Base-by-base conservation (phyloP, 1,140 invertebrate species). In the Leptopilina clavipes region DNA sequence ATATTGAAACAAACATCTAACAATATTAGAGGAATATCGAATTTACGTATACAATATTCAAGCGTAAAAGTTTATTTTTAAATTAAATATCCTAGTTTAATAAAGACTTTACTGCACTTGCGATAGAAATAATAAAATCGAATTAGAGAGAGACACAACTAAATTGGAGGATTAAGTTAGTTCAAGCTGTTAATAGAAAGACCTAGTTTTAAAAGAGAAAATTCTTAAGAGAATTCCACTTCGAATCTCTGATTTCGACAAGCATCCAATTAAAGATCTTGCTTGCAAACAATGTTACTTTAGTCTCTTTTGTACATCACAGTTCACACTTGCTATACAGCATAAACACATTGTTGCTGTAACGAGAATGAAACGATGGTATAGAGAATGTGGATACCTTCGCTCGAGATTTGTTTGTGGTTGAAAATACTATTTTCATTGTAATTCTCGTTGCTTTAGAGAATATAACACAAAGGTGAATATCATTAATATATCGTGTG, bases 351-450 rank as follows among this genome's bases (percentile, higher is more conserved):
- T 31, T 22, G 22, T 65, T 31, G 12, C 59, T 65, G 12, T 65
- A 65, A 65, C 59, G 59, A 65, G 59, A 65, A 65, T 65, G 25
- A 65, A 65, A 65, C 19, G 59, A 65, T 31, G 59, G 22, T 6
- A 65, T 12, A 31, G 3, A 31, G 37, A 65, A 14, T 5, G 25
- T 9, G 3, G 11, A 65, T 65, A 31, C 59, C 22, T 65, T 65
- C 22, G 59, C 14, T 65, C 48, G 22, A 65, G 19, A 65, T 22
- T 65, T 65, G 12, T 7, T 31, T 65, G 22, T 65, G 25, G 25
- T 65, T 5, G 59, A 12, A 65, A 65, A 37, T 65, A 65, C 22
- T n/a, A 65, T 65, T 65, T 65, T 22, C 25, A 65, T 31, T 65
- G 22, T 37, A 25, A 65, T 65, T 8, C 59, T n/a, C 59, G 11